Evolutionary conservation across 2,113 vertebrate species (phyloP), one percentile per base, ranked within the genome.

Genomic region (Prunella himalayana): DNA sequence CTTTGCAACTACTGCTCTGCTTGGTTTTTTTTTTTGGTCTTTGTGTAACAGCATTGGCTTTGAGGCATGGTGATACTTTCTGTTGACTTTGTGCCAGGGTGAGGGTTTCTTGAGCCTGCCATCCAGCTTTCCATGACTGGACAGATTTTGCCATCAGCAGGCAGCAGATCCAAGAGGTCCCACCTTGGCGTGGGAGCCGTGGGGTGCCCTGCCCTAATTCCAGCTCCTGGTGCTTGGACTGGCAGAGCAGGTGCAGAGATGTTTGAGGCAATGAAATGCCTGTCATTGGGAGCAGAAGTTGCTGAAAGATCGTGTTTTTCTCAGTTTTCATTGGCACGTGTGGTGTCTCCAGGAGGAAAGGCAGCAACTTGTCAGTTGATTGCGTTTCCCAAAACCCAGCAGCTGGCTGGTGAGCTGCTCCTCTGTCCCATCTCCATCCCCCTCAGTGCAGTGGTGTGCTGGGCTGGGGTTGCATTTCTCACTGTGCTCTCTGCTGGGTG

Each of bases 171-270:
- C 0, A 0, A 45, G 54, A 3, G 0, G 45, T 42, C 68, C 45
- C 0, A 1, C 54, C 35, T 81, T 37, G 50, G 35, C 0, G 0
- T 1, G 7, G 77, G 59, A 92, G 44, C 54, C 4, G 0, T 15
- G n/a, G 5, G 0, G 0, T 69, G 68, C 41, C 77, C 60, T 70
- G 45, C 39, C 86, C 69, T 60, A 41, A 17, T 30, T 87, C 60
- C 73, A 59, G 17, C 65, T 81, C 4, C 69, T 68, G 75, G 51
- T 64, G 44, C 56, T 87, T 41, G 83, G 82, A 27, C 54, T 69
- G 92, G 73, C 72, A 70, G 66, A 71, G 49, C 28, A 93, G 51
- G 39, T 80, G 73, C 70, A 4, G 82, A 42, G 66, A 82, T 37
- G 71, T 87, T 50, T 21, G 78, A 84, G 47, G 71, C 71, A 57